Base-by-base conservation (phyloP, 2,888 invertebrate species). In the Ceraclea dissimilis region DNA sequence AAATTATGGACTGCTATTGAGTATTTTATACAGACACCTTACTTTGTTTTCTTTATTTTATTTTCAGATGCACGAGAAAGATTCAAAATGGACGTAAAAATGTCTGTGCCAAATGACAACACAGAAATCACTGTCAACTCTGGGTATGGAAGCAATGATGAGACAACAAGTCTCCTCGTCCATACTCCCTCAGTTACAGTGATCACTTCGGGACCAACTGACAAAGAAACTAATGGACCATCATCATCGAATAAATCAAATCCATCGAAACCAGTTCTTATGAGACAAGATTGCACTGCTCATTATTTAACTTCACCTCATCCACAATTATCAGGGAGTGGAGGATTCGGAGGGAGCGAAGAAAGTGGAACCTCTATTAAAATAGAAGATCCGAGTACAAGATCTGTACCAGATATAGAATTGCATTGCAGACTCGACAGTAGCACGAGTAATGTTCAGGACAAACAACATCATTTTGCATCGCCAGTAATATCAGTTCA, bases 281-380 rank as follows among this genome's bases (percentile, higher is more conserved):
- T 88, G 77, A 82, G 91, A 63, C 91, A 91, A 75, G 90, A 91
- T 75, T 87, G 90, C 65, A 90, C 91, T 49, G 90, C 90, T 52
- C 83, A 84, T 68, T 81, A 84, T 70, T 72, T 84, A 58, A 82
- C 88, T 57, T 84, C 84, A 64, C 79, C 79, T 33, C 81, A 86
- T 64, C 81, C 82, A 58, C 82, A 86, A 67, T 78, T 90, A 61
- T 88, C 88, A 46, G 82, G 80, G 2, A 79, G 79, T 13, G 59
- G 59, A 11, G 59, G 61, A 2, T 78, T 83, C 63, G 86, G 88
- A 34, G 88, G 88, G 53, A 90, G 90, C 64, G 90, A 90, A 71
- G 90, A 91, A 71, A 78, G 78, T 63, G 74, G 69, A 19, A 81
- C 87, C 2, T 81, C 80, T 44, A 68, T 81, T 48, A 79, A 81